Conservation (phyloP, 2,797 vertebrate species). For the Tadarida brasiliensis region DNA sequence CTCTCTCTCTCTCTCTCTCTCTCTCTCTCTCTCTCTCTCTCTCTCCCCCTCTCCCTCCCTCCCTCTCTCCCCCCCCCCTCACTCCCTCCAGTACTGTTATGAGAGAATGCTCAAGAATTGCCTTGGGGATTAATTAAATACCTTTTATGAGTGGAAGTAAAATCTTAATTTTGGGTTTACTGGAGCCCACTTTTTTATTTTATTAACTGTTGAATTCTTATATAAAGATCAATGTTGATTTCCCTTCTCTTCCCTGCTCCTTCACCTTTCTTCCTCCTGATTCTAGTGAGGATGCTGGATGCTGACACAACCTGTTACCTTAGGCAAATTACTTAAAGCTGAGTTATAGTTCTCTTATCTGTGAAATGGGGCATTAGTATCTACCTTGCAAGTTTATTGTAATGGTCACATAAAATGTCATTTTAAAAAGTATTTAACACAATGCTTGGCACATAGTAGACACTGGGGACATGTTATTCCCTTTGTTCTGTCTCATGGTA, state of each 20-base stretch:
- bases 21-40: no score
- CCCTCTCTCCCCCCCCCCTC: no score
- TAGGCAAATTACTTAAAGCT: conserved; percentile 2
- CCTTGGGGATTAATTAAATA: neutral
- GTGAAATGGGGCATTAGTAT: neutral
- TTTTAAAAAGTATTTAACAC: conserved; percentile 30
- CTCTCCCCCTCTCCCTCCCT: no score
- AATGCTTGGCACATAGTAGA: neutral
- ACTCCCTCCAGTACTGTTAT: neutral
- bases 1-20: neutral
- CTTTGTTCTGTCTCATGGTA: neutral
- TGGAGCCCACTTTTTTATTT: neutral
- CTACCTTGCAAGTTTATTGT: neutral
- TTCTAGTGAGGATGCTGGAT: neutral
- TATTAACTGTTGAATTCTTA: neutral
- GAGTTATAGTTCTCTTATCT: neutral
- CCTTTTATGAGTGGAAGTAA: conserved; percentile 3
- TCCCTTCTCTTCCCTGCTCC: neutral
- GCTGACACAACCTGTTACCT: neutral
- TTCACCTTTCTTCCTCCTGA: neutral
- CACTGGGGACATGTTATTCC: neutral
- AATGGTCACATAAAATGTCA: conserved; percentile 10
- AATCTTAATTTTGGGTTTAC: neutral
- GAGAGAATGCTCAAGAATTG: conserved; percentile 29
- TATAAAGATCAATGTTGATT: neutral